These are phyloP conservation scores for Tringa solitaria DNA, from an alignment of 2,113 vertebrate species.

Conservation along the genomic window DNA sequence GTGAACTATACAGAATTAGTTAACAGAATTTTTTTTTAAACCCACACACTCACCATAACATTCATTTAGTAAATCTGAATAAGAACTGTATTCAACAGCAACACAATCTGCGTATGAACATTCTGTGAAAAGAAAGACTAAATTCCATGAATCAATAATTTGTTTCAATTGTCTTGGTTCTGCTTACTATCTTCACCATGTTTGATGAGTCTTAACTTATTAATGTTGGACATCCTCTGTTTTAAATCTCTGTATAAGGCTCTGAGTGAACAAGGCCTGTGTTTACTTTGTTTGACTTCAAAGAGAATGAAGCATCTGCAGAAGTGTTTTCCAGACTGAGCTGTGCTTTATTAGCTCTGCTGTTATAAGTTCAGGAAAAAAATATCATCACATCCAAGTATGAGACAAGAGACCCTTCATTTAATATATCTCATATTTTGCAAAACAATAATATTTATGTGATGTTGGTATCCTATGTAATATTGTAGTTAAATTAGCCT, in stretches of 20 bases:
- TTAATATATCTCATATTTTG: not conserved
- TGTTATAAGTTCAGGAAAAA: not conserved
- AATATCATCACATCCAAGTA: not conserved
- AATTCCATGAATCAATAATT: conserved; percentile 52
- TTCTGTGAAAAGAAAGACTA: not conserved
- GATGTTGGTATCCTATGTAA: not conserved
- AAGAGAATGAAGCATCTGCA: not conserved
- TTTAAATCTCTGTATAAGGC: not conserved
- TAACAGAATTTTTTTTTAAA: conserved; percentile 4
- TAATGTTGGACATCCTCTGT: not conserved
- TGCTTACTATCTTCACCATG: conserved; percentile 2
- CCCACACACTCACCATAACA: conserved; percentile 30
- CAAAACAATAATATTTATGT: not conserved
- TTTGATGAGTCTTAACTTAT: not conserved
- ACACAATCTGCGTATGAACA: conserved; percentile 21
- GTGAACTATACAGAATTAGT: conserved; percentile 36
- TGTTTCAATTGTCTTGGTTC: conserved; percentile 10
- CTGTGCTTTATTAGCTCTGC: not conserved
- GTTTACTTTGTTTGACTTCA: not conserved
- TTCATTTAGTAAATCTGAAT: conserved; percentile 55
- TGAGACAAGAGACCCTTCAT: not conserved
- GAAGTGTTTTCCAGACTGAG: not conserved
- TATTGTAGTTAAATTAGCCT: not conserved
- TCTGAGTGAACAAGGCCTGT: not conserved
- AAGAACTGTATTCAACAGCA: conserved; percentile 22